These are phyloP conservation scores for Alcis repandata DNA, from an alignment of 2,888 invertebrate genomes.

Conservation along the genomic window DNA sequence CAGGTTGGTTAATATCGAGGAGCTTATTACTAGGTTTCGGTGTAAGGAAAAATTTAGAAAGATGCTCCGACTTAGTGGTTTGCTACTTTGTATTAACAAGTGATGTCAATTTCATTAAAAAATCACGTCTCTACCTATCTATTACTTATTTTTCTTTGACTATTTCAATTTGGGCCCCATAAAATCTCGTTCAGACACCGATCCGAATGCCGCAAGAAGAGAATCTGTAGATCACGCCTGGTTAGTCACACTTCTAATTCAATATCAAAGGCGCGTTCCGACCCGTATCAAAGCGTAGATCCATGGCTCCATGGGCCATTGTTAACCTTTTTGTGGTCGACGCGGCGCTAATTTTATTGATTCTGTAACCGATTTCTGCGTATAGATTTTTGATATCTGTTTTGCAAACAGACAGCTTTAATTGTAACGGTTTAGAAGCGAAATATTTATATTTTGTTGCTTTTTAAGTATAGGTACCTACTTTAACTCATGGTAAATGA, in stretches of 20 bases:
- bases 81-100: too few species aligned
- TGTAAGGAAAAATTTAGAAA: too few species aligned
- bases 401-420: constrained; percentile 40
- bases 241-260: constrained; percentile 63
- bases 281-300: constrained; percentile 49
- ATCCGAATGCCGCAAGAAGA: constrained; percentile 31
- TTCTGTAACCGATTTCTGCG: constrained; percentile 63
- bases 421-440: constrained; percentile 31
- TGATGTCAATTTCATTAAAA: neutral
- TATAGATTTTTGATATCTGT: constrained; percentile 59
- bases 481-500: neutral
- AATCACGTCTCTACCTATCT: neutral
- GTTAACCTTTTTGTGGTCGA: constrained; percentile 64
- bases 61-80: too few species aligned
- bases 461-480: neutral
- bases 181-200: constrained; percentile 24
- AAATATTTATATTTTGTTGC: neutral
- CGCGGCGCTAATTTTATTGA: constrained; percentile 66
- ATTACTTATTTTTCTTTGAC: neutral
- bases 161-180: constrained; percentile 1
- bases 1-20: too few species aligned
- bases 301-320: constrained; percentile 49
- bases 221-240: constrained; percentile 38
- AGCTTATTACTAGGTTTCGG: too few species aligned
- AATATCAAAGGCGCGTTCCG: constrained; percentile 56